phyloP scores from a whole-genome alignment of 2,888 invertebrate genomes.

The Pheosia tremula region DNA sequence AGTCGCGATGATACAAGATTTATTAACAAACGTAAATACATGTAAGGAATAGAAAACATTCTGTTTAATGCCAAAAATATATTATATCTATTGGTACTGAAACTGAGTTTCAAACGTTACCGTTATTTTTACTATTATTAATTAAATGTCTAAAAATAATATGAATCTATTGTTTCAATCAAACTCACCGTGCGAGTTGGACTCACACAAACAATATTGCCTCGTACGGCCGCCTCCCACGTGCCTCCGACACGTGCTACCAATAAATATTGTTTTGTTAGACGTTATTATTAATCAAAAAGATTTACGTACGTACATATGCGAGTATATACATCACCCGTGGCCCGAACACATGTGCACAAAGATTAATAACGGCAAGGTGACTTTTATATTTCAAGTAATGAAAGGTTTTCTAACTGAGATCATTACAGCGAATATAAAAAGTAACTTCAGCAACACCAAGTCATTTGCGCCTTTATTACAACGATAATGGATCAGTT shows the following conservation, averaged over 20 bases:
- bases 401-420: conserved; percentile 33
- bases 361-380: conserved; percentile 28
- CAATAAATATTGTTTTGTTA: conserved; percentile 8
- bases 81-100: too few species aligned
- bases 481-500: conserved; percentile 60
- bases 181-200: background rate
- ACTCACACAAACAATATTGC: conserved; percentile 1
- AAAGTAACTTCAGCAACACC: conserved; percentile 36
- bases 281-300: conserved; percentile 7
- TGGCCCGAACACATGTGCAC: conserved; percentile 12
- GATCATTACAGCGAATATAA: conserved; percentile 34
- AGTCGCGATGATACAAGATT: background rate
- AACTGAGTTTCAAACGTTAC: too few species aligned
- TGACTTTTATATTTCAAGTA: conserved; percentile 29
- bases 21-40: background rate
- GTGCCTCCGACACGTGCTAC: conserved; percentile 1
- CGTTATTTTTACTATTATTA: too few species aligned
- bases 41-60: too few species aligned
- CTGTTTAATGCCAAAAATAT: too few species aligned
- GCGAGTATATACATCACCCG: background rate
- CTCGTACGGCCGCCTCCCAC: background rate
- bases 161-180: background rate
- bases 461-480: conserved; percentile 54
- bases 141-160: too few species aligned
- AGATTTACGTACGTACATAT: conserved; percentile 2